Evolutionary conservation across 2,797 vertebrate species (phyloP), one percentile per base, ranked within the genome.

Genomic region (Australoheros facetus): DNA sequence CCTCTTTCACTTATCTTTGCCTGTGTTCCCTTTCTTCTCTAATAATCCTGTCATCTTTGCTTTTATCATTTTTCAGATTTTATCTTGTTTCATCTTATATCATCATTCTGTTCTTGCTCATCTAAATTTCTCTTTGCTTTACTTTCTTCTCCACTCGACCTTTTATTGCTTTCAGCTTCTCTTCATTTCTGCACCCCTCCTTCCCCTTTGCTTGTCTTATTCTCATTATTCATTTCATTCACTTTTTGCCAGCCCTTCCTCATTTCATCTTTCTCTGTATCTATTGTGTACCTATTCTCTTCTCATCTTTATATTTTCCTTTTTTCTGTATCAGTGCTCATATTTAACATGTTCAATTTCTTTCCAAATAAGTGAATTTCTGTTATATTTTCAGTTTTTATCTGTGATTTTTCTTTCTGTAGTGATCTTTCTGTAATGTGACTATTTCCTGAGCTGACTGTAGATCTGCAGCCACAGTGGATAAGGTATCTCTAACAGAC

Each of bases 371-470:
- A 21, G 39, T 30, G 4, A 42, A 21, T 39, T 59, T 56, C 48
- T 56, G 19, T 55, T n/a, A 7, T 58, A 21, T 55, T 55, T 30
- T 56, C n/a, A 56, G 21, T 42, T 66, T 39, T 48, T 17, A 30
- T 69, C 12, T 45, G 39, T 74, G 59, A 30, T 34, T 39, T 7
- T 56, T 56, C 32, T 59, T 48, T 75, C 56, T 6, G 69, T 16
- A n/a, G 12, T 56, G 58, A 48, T 69, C 17, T 23, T 54, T 45
- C 57, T 45, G 39, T 64, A 56, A 10, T 34, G 30, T 60, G 72
- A 32, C 57, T 56, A 53, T 23, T 78, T 73, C 75, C 75, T 74
- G 53, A 78, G 56, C 80, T 55, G 54, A 74, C 75, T 39, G 51
- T 23, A 19, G 48, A 71, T 71, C 45, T 71, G 62, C 6, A 32